Evolutionary conservation across 2,797 vertebrate genomes (phyloP).

Genomic region (Garrulus glandarius): DNA sequence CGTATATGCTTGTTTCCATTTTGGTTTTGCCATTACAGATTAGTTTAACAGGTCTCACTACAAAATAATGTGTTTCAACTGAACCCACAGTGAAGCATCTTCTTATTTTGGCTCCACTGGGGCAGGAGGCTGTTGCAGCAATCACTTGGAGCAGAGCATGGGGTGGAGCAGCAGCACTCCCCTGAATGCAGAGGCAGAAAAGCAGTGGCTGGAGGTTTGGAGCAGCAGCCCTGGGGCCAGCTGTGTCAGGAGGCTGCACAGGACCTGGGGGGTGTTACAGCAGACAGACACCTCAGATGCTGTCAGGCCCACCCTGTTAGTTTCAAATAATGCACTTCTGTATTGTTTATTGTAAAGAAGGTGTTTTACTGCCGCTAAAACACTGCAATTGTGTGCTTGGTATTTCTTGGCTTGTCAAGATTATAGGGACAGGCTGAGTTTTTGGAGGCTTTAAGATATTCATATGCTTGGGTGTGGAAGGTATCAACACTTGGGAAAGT

Average conservation of each 20-base stretch:
- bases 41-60: not conserved
- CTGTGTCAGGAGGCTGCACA: not conserved
- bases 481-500: not conserved
- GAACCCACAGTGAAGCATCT: not conserved
- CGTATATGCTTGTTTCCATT: not conserved
- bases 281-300: not conserved
- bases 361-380: not conserved
- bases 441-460: not conserved
- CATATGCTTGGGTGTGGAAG: not conserved
- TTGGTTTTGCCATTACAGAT: not conserved
- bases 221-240: not conserved
- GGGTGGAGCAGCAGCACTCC: not conserved
- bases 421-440: not conserved
- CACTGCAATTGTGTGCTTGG: not conserved
- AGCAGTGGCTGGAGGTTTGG: not conserved
- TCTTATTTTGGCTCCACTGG: not conserved
- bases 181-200: not conserved
- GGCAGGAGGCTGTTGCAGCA: not conserved
- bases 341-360: not conserved
- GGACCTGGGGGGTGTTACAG: not conserved
- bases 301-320: accelerated
- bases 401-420: not conserved
- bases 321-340: not conserved
- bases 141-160: not conserved
- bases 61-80: not conserved